phyloP scores from a whole-genome alignment of 1,140 invertebrate genomes.

The Sarcophaga peregrina region DNA sequence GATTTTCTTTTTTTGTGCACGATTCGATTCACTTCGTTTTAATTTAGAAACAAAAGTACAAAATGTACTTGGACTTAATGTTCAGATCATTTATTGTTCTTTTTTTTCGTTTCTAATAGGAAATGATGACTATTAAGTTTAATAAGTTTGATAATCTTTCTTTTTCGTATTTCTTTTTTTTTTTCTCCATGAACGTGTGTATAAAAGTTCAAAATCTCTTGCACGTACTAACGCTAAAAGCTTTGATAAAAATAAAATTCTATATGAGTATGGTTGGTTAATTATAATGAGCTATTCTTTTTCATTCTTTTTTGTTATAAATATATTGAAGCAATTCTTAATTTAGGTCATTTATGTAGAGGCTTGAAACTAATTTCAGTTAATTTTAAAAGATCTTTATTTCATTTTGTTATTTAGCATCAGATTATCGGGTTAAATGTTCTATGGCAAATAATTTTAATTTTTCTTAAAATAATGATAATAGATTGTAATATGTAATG shows the following conservation, averaged over 20 bases:
- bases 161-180: neutral
- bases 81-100: no score
- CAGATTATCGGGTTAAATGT: constrained; percentile 6
- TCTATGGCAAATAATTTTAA: neutral
- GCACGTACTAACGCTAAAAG: neutral
- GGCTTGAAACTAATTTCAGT: neutral
- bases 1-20: no score
- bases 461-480: no score
- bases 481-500: no score
- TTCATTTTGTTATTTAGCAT: neutral
- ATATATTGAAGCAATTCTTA: neutral
- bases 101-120: neutral
- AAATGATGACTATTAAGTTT: constrained; percentile 21
- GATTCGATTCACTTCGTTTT: no score
- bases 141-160: constrained; percentile 24
- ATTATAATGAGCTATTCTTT: neutral
- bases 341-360: neutral
- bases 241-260: neutral
- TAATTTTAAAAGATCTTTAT: neutral
- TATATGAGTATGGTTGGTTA: neutral
- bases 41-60: no score
- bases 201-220: no score
- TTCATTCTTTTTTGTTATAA: neutral
- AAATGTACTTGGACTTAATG: no score
- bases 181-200: neutral